Percentiles rank a stretch among this genome's conserved stretches.
These are phyloP conservation scores for Pterocles gutturalis DNA, from an alignment of 2,113 vertebrate species.

Conservation along the genomic window DNA sequence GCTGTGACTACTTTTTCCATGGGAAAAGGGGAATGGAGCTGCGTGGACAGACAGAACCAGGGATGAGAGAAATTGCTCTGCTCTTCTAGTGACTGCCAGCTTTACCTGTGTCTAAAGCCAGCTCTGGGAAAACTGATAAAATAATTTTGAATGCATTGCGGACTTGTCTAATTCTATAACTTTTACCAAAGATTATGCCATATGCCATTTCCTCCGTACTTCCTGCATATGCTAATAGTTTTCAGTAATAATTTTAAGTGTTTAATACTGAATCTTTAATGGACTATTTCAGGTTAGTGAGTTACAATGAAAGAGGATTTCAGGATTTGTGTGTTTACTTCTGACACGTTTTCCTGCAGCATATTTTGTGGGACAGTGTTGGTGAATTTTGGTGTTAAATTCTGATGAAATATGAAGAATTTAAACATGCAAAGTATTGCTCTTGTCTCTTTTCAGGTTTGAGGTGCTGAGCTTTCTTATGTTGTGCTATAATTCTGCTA, in stretches of 20 bases:
- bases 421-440: not conserved
- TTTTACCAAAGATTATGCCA: not conserved
- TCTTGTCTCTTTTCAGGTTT: constrained; percentile 82
- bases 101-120: not conserved
- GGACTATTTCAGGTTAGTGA: not conserved
- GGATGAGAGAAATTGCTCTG: not conserved
- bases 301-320: not conserved
- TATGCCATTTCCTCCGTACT: not conserved
- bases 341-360: not conserved
- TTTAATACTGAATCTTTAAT: not conserved
- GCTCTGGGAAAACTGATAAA: not conserved
- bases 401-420: not conserved
- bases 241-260: not conserved
- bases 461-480: constrained; percentile 98
- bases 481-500: constrained; percentile 97
- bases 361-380: not conserved
- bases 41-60: not conserved
- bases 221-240: not conserved
- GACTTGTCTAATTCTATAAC: not conserved
- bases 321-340: not conserved
- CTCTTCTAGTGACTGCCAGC: not conserved
- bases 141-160: not conserved
- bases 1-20: not conserved
- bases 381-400: not conserved
- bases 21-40: not conserved